Evolutionary conservation across 1,140 invertebrate species (phyloP).

Genomic region (Ooceraea biroi): DNA sequence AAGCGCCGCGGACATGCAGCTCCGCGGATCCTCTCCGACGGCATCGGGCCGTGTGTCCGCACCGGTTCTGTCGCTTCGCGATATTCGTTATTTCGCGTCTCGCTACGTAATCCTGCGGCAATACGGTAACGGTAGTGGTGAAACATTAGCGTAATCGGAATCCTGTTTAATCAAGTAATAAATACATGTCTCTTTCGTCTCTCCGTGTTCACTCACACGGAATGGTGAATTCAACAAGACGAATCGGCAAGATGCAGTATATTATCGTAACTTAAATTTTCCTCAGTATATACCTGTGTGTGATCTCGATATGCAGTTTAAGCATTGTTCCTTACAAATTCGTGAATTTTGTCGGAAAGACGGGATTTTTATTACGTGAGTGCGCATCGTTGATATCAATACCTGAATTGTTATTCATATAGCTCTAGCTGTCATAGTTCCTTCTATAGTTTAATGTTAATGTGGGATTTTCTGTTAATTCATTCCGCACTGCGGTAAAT

Average conservation of each 20-base stretch:
- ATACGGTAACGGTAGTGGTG: slow-evolving; percentile 15
- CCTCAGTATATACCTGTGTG: background rate
- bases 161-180: slow-evolving; percentile 35
- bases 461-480: background rate
- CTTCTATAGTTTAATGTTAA: background rate
- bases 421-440: background rate
- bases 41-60: slow-evolving; percentile 25
- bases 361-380: background rate
- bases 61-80: slow-evolving; percentile 12
- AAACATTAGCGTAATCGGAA: slow-evolving; percentile 11
- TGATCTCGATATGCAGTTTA: background rate
- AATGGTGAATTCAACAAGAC: slow-evolving; percentile 13
- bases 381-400: background rate
- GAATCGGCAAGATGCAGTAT: slow-evolving; percentile 5
- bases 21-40: slow-evolving; percentile 1
- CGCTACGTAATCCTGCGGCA: slow-evolving; percentile 18
- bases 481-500: slow-evolving; percentile 25
- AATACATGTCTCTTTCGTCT: slow-evolving; percentile 8
- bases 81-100: slow-evolving; percentile 36
- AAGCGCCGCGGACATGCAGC: slow-evolving; percentile 32
- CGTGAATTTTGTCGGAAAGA: background rate
- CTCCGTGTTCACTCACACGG: slow-evolving; percentile 14
- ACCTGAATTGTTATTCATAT: background rate
- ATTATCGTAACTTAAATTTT: slow-evolving; percentile 9
- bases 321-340: background rate